These are phyloP conservation scores for human DNA, from an alignment of 2,113 vertebrate genomes.

Conservation along the genomic window DNA sequence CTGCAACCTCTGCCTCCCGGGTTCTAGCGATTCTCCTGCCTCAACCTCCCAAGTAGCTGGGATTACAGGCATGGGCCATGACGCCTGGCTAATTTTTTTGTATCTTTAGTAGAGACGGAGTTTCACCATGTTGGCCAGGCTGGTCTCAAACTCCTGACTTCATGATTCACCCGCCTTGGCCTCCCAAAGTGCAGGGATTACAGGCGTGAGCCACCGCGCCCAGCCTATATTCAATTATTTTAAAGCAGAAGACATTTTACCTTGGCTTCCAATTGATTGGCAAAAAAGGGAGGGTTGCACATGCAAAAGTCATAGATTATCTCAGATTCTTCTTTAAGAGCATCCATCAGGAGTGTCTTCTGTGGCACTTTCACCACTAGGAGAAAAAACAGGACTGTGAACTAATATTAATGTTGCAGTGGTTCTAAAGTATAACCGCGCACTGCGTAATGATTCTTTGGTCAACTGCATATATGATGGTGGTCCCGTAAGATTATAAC, in stretches of 20 bases:
- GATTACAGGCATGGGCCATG: too few species aligned
- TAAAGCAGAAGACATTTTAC: slow-evolving; percentile 80
- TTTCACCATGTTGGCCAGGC: too few species aligned
- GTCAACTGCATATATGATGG: background rate
- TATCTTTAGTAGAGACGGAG: too few species aligned
- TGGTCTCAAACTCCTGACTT: too few species aligned
- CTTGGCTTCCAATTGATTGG: slow-evolving; percentile 97
- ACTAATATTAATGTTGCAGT: background rate
- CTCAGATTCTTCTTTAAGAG: slow-evolving; percentile 96
- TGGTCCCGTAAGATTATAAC: background rate
- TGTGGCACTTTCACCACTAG: slow-evolving; percentile 98
- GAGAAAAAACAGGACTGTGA: slow-evolving; percentile 49
- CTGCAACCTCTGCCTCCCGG: too few species aligned
- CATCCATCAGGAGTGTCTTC: slow-evolving; percentile 98
- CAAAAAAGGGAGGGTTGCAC: slow-evolving; percentile 99
- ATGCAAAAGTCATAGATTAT: slow-evolving; percentile 98
- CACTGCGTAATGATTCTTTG: background rate
- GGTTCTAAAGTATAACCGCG: background rate
- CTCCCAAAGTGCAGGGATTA: too few species aligned
- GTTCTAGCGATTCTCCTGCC: too few species aligned
- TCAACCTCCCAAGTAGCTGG: too few species aligned
- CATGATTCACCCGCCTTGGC: too few species aligned
- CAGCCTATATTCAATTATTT: background rate
- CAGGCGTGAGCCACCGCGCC: too few species aligned
- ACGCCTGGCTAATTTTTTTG: too few species aligned